These are phyloP conservation scores for Epistrophe grossulariae DNA, from an alignment of 2,888 invertebrate species.

Conservation along the genomic window DNA sequence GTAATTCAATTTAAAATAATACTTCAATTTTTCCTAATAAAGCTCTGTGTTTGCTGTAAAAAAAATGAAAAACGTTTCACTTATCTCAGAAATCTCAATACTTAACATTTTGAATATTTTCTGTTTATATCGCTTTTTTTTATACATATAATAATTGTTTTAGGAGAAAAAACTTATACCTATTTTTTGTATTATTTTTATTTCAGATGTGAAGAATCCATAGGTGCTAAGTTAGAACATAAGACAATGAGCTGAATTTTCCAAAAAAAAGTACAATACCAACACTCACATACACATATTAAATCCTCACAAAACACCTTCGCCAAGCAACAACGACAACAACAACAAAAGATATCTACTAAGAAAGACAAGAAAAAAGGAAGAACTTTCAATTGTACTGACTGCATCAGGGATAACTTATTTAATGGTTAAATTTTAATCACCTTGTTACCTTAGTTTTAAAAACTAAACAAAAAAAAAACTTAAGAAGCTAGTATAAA, in stretches of 20 bases:
- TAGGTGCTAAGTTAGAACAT: conserved; percentile 84
- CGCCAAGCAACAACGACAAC: conserved; percentile 42
- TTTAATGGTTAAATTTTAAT: conserved; percentile 65
- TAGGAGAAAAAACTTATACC: not conserved
- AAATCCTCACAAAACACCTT: conserved; percentile 46
- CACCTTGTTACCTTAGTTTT: conserved; percentile 75
- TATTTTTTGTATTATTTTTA: conserved; percentile 61
- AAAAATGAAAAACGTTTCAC: too few relatives aligned
- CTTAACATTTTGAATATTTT: too few relatives aligned
- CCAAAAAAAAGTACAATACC: conserved; percentile 70
- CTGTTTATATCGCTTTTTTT: too few relatives aligned
- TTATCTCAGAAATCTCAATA: too few relatives aligned
- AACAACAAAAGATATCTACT: conserved; percentile 45
- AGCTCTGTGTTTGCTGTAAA: too few relatives aligned
- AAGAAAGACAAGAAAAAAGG: conserved; percentile 22
- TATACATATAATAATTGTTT: too few relatives aligned
- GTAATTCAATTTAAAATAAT: too few relatives aligned
- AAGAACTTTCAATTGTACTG: conserved; percentile 62
- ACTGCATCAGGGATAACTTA: conserved; percentile 72
- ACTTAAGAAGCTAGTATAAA: conserved; percentile 74
- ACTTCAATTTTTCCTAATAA: too few relatives aligned
- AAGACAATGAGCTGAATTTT: conserved; percentile 79
- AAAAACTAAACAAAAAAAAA: conserved; percentile 67
- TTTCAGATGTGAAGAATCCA: conserved; percentile 83
- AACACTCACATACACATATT: conserved; percentile 66